A percentile compares a stretch with the other conserved stretches of the same genome.
Evolutionary conservation across 2,113 vertebrate species (phyloP).

Genomic region (Clarias magur): DNA sequence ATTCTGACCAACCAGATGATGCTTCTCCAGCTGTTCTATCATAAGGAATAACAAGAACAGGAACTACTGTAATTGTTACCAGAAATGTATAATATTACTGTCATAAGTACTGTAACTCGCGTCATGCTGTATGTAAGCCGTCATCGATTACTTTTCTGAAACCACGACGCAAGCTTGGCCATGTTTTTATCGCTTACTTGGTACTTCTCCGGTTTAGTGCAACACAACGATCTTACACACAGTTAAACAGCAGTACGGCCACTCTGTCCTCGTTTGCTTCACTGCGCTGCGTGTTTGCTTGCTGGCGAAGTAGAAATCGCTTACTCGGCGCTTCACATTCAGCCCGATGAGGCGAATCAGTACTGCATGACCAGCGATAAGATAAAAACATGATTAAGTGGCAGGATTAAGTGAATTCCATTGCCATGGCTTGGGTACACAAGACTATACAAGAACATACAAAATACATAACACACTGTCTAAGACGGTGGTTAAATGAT

Average conservation of each 20-base stretch:
- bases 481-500: not conserved
- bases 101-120: not conserved
- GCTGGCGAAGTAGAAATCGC: not conserved
- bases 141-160: not conserved
- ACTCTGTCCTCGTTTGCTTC: not conserved
- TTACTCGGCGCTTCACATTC: constrained; percentile 6
- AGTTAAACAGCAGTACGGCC: not conserved
- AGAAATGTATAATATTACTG: no score
- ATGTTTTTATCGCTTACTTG: not conserved
- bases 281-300: not conserved
- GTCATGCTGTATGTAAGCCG: not conserved
- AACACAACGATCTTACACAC: not conserved
- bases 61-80: not conserved
- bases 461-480: not conserved
- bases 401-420: not conserved
- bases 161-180: not conserved
- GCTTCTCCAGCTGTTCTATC: not conserved
- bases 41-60: not conserved
- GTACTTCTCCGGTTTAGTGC: not conserved
- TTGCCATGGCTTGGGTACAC: not conserved
- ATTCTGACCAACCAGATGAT: not conserved
- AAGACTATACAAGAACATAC: not conserved
- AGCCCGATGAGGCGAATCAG: constrained; percentile 7
- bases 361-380: constrained; percentile 3
- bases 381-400: constrained; percentile 6